These are phyloP conservation scores for Cotesia congregata DNA, from an alignment of 2,888 invertebrate species.

Conservation along the genomic window DNA sequence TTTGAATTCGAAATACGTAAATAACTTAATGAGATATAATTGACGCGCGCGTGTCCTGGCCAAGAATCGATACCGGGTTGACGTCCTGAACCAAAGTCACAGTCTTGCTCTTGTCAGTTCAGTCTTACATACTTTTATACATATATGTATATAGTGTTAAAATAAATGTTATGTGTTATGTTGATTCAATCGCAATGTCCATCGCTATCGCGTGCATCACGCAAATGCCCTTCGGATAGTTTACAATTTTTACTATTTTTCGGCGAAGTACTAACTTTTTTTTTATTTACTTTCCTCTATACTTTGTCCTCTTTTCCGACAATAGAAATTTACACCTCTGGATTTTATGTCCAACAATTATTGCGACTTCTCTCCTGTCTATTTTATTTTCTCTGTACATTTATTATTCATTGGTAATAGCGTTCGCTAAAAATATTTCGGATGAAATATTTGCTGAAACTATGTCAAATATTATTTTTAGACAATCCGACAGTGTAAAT, in stretches of 20 bases:
- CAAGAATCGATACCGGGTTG: slow-evolving; percentile 27
- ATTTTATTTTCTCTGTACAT: neutral
- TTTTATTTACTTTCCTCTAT: neutral
- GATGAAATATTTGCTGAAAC: too few species aligned
- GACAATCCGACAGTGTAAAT: too few species aligned
- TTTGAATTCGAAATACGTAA: slow-evolving; percentile 4
- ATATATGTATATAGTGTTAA: neutral
- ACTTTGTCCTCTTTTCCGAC: neutral
- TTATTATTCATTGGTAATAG: neutral
- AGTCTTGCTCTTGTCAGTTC: neutral
- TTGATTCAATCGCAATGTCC: slow-evolving; percentile 17
- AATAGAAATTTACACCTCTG: neutral
- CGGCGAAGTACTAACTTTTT: neutral
- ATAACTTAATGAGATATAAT: slow-evolving; percentile 22
- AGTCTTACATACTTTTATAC: neutral
- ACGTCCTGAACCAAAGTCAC: neutral
- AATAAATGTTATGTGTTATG: slow-evolving; percentile 1
- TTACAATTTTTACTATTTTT: slow-evolving; percentile 7
- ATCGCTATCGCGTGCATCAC: slow-evolving; percentile 33
- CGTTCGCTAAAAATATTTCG: too few species aligned
- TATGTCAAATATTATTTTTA: too few species aligned
- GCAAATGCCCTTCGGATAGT: neutral
- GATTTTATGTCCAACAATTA: neutral
- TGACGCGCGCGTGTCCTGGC: slow-evolving; percentile 9
- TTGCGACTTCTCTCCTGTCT: neutral